These are phyloP conservation scores for Lutjanus argentimaculatus DNA, from an alignment of 2,797 vertebrate species.

Conservation along the genomic window DNA sequence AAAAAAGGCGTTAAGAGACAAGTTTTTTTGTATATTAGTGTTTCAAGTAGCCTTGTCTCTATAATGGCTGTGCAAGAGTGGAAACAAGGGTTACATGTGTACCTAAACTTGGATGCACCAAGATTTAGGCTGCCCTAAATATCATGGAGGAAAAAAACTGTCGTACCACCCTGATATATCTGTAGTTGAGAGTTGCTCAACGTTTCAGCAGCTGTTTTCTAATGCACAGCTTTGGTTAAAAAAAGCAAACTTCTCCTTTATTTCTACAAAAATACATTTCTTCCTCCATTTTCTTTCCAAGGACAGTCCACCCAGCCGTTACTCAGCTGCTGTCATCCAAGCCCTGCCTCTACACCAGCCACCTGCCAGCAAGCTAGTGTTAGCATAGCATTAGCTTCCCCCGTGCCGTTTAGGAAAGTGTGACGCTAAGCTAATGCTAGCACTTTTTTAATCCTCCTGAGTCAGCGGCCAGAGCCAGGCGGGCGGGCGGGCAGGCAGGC, in stretches of 20 bases:
- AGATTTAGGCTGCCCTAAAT: background rate
- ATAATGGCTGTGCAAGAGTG: background rate
- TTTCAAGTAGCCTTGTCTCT: background rate
- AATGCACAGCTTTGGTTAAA: too few species aligned
- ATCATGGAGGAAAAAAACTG: background rate
- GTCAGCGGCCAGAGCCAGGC: slow-evolving; percentile 56
- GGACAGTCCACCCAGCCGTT: background rate
- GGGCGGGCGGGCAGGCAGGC: slow-evolving; percentile 36
- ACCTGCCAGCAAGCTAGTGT: slow-evolving; percentile 24
- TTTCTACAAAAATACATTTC: background rate
- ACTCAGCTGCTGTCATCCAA: slow-evolving; percentile 16
- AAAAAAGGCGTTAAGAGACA: background rate
- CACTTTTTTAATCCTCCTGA: slow-evolving; percentile 66
- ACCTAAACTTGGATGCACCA: background rate
- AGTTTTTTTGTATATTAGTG: background rate
- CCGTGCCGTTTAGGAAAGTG: slow-evolving; percentile 36
- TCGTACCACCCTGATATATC: background rate
- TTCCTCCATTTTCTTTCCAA: background rate
- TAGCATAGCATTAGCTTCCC: slow-evolving; percentile 41
- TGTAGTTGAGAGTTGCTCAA: background rate
- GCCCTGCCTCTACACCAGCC: slow-evolving; percentile 18
- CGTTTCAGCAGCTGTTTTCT: too few species aligned
- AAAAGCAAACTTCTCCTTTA: background rate
- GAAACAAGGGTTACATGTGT: background rate
- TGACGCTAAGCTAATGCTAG: slow-evolving; percentile 67